Evolutionary conservation across 2,797 vertebrate genomes (phyloP).

Genomic region (Eptatretus atami): DNA sequence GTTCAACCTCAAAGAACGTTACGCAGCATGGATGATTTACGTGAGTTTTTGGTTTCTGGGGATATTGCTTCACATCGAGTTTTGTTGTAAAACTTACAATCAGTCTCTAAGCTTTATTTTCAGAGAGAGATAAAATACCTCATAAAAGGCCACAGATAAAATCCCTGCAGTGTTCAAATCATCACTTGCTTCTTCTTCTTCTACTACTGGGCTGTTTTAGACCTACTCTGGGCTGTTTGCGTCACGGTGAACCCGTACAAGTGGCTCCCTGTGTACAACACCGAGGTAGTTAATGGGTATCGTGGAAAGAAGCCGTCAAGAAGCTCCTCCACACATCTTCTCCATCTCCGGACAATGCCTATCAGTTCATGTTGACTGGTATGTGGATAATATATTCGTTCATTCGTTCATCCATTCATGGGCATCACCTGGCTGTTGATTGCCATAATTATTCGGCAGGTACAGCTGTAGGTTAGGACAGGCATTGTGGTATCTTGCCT

Average conservation of each 20-base stretch:
- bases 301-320: conserved; percentile 26
- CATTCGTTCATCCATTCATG: background rate
- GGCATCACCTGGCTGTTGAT: background rate
- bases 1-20: conserved; percentile 67
- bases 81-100: background rate
- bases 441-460: too few species aligned
- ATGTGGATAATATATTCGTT: conserved; percentile 10
- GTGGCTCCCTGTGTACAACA: conserved; percentile 23
- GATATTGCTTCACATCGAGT: too few species aligned
- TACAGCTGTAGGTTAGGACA: too few species aligned
- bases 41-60: conserved; percentile 11
- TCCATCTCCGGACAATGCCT: conserved; percentile 20
- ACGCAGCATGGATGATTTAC: conserved; percentile 61
- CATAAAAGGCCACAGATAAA: too few species aligned
- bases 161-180: background rate
- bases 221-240: conserved; percentile 21
- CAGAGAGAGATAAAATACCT: too few species aligned
- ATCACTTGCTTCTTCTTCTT: background rate
- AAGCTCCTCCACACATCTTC: conserved; percentile 17
- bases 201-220: conserved; percentile 11
- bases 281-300: conserved; percentile 15
- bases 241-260: conserved; percentile 27
- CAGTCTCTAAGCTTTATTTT: too few species aligned
- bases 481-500: too few species aligned
- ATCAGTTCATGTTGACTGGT: conserved; percentile 28